phyloP scores from a whole-genome alignment of 2,888 invertebrate species.

The Mythimna loreyi region DNA sequence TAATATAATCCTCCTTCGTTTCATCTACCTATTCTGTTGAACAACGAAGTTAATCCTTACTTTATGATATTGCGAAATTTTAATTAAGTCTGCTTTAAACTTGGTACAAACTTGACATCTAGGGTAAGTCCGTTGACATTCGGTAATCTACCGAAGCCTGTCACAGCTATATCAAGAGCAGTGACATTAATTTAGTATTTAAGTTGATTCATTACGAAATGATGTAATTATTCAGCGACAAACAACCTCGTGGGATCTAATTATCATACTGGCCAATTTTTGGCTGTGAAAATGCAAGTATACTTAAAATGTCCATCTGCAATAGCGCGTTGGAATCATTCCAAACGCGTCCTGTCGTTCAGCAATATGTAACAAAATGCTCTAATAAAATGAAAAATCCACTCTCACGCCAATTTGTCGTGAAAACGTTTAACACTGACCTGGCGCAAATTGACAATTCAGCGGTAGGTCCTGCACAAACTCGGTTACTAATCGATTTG shows the following conservation, averaged over 20 bases:
- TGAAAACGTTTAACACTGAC: constrained; percentile 36
- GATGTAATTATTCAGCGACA: constrained; percentile 40
- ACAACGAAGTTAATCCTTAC: constrained; percentile 18
- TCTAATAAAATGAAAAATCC: constrained; percentile 18
- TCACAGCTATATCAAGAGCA: constrained; percentile 25
- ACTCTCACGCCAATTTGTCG: constrained; percentile 1
- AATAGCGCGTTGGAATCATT: constrained; percentile 73
- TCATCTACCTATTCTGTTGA: constrained; percentile 1
- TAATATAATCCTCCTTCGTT: constrained; percentile 3
- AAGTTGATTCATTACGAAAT: constrained; percentile 28
- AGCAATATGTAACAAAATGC: constrained; percentile 22
- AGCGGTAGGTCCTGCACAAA: constrained; percentile 32
- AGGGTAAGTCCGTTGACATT: constrained; percentile 8
- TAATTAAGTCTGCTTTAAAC: constrained; percentile 19
- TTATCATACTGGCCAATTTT: constrained; percentile 36
- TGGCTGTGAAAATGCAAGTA: constrained; percentile 43
- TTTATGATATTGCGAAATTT: constrained; percentile 11
- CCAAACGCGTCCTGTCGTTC: constrained; percentile 62
- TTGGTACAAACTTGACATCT: constrained; percentile 23
- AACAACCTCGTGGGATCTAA: constrained; percentile 33
- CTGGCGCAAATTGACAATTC: constrained; percentile 34
- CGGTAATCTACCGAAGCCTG: constrained; percentile 23
- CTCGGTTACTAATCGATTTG: constrained; percentile 28
- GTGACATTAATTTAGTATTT: constrained; percentile 35
- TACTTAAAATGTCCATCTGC: constrained; percentile 69